These are phyloP conservation scores for Drosophila kurseongensis DNA, from an alignment of 1,140 invertebrate species.

Conservation along the genomic window DNA sequence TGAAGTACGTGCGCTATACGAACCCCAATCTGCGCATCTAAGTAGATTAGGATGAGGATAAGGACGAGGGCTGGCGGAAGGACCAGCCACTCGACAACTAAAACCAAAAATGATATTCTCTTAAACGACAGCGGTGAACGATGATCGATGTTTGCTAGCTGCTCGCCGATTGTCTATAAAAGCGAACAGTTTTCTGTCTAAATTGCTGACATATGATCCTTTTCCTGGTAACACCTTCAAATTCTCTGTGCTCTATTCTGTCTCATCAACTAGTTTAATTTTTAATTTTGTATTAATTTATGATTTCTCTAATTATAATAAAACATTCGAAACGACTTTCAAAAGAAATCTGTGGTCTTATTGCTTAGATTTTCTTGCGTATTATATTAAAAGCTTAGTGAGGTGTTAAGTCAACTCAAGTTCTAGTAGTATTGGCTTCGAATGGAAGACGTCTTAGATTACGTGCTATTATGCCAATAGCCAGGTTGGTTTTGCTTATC, in stretches of 20 bases:
- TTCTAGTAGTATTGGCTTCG: too few species aligned
- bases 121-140: slow-evolving; percentile 22
- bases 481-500: too few species aligned
- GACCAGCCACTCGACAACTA: slow-evolving; percentile 53
- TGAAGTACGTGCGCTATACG: slow-evolving; percentile 92
- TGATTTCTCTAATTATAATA: slow-evolving; percentile 77
- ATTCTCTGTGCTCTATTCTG: slow-evolving; percentile 43
- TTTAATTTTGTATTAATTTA: slow-evolving; percentile 82
- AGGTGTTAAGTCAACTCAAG: too few species aligned
- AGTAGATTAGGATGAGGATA: neutral
- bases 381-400: too few species aligned
- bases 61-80: slow-evolving; percentile 33
- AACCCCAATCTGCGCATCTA: slow-evolving; percentile 90
- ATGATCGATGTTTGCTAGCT: slow-evolving; percentile 20
- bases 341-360: slow-evolving; percentile 7
- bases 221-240: slow-evolving; percentile 57
- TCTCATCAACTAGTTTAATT: slow-evolving; percentile 72
- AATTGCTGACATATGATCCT: slow-evolving; percentile 28
- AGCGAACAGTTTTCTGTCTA: slow-evolving; percentile 27
- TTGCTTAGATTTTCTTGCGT: neutral
- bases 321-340: slow-evolving; percentile 68
- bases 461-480: too few species aligned
- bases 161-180: slow-evolving; percentile 28
- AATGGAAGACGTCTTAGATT: too few species aligned
- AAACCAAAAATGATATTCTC: slow-evolving; percentile 80